These are phyloP conservation scores for Pampusana beccarii DNA, from an alignment of 2,113 vertebrate species.

Conservation along the genomic window DNA sequence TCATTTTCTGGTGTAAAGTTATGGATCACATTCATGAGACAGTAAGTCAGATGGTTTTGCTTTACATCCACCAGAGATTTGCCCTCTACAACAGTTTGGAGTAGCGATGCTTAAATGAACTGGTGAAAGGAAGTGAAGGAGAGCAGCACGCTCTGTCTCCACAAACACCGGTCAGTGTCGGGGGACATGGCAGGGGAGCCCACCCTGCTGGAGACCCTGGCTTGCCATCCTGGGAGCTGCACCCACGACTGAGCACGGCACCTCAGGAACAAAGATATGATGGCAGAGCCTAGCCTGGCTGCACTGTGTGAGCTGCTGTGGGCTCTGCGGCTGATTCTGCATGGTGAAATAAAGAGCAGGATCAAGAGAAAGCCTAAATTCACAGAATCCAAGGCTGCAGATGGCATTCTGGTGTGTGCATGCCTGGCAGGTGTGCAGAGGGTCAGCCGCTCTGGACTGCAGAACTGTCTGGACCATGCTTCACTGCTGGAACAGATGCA, in stretches of 20 bases:
- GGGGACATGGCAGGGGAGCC: rapidly evolving
- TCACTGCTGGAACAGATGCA: not conserved
- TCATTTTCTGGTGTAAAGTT: not conserved
- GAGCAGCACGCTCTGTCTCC: not conserved
- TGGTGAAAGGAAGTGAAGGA: not conserved
- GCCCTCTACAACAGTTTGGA: not conserved
- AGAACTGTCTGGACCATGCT: not conserved
- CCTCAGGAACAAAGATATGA: not conserved
- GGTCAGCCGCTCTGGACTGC: not conserved
- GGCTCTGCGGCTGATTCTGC: not conserved
- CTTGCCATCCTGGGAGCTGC: not conserved
- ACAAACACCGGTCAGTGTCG: rapidly evolving
- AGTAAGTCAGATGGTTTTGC: not conserved
- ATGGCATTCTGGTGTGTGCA: not conserved
- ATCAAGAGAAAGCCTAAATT: not conserved
- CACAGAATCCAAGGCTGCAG: not conserved
- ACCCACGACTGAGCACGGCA: not conserved
- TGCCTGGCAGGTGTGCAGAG: rapidly evolving
- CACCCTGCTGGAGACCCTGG: not conserved
- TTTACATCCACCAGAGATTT: not conserved
- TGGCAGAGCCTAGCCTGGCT: not conserved
- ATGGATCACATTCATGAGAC: not conserved
- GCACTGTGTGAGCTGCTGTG: not conserved
- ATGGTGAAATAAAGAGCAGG: not conserved
- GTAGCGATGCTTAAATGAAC: not conserved